These are phyloP conservation scores for Onychomys arenicola DNA, from an alignment of 2,797 vertebrate species.

Conservation along the genomic window DNA sequence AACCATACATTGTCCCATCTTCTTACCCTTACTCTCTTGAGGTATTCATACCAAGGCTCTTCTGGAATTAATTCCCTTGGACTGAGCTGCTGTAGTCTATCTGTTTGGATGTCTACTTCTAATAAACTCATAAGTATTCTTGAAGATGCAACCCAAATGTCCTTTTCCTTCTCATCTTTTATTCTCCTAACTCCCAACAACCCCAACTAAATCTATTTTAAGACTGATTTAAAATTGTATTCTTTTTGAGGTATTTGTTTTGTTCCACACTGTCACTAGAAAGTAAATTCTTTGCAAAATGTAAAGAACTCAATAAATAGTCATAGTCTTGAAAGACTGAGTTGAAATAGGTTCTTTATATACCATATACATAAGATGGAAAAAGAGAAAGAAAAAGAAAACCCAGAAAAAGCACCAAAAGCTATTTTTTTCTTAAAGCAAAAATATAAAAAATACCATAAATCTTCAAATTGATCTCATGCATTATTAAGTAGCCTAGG, in stretches of 20 bases:
- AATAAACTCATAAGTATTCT: neutral
- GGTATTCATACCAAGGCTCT: neutral
- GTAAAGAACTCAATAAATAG: conserved; percentile 41
- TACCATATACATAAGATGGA: neutral
- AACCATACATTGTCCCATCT: neutral
- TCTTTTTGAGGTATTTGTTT: conserved; percentile 42
- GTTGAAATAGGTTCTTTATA: conserved; percentile 36
- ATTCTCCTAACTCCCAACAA: neutral
- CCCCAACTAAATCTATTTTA: neutral
- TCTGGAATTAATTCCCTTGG: neutral
- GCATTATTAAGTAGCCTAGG: conserved; percentile 86
- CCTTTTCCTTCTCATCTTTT: neutral
- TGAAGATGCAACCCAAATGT: neutral
- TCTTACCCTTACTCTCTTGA: neutral
- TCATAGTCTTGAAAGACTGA: conserved; percentile 37
- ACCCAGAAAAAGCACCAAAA: conserved; percentile 70
- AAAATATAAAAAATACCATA: neutral
- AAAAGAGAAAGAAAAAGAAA: neutral
- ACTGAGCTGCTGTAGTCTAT: neutral
- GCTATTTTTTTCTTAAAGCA: conserved; percentile 8
- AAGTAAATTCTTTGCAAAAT: conserved; percentile 34
- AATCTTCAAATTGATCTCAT: conserved; percentile 84
- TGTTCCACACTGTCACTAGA: neutral
- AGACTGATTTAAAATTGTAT: neutral
- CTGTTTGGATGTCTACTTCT: neutral